These are phyloP conservation scores for Gobio occitaniae DNA, from an alignment of 2,797 vertebrate genomes.

Conservation along the genomic window DNA sequence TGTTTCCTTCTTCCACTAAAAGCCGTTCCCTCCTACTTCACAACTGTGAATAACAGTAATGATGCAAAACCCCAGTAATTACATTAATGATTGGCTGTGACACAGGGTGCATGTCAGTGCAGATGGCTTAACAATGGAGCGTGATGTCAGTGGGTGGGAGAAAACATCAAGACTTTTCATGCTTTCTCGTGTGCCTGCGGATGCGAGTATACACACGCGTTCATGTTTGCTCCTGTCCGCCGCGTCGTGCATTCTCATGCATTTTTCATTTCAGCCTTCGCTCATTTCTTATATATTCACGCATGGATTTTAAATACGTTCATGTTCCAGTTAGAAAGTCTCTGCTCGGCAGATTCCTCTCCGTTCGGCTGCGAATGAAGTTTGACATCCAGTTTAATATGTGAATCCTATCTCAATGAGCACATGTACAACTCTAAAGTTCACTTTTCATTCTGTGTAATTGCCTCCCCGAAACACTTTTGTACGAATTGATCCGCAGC, in stretches of 20 bases:
- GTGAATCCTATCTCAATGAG: constrained; percentile 71
- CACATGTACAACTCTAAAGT: constrained; percentile 63
- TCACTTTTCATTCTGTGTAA: constrained; percentile 58
- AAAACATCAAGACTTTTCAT: constrained; percentile 35
- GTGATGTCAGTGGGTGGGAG: constrained; percentile 34
- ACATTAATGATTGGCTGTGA: constrained; percentile 58
- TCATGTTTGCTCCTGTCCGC: background rate
- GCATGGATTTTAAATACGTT: constrained; percentile 4
- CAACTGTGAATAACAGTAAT: constrained; percentile 56
- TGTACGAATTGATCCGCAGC: constrained; percentile 61
- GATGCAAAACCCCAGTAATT: constrained; percentile 58
- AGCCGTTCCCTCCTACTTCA: constrained; percentile 50
- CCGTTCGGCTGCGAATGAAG: constrained; percentile 63
- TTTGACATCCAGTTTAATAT: constrained; percentile 63
- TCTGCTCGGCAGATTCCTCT: constrained; percentile 57
- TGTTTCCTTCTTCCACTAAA: constrained; percentile 50
- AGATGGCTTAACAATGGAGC: constrained; percentile 56
- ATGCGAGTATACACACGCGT: background rate
- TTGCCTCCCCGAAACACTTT: constrained; percentile 54
- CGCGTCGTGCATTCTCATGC: constrained; percentile 3
- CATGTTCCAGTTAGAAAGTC: background rate
- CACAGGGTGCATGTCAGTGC: constrained; percentile 54
- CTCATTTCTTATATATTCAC: background rate
- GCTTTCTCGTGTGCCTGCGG: background rate
- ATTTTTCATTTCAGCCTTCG: constrained; percentile 4